phyloP scores from a whole-genome alignment of 2,797 vertebrate genomes.

The Typhlichthys subterraneus region DNA sequence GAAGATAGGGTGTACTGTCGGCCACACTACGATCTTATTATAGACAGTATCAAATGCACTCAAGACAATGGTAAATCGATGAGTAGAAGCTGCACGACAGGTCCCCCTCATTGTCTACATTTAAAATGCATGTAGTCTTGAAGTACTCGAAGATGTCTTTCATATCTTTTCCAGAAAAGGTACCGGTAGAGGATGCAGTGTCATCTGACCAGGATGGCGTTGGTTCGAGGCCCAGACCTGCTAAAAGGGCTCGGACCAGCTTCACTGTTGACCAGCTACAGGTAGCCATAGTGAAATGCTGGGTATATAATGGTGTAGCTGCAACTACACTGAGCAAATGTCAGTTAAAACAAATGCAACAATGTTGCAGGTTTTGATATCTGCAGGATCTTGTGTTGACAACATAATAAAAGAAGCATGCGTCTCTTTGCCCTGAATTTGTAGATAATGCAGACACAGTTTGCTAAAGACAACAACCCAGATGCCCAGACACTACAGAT shows the following conservation, averaged over 20 bases:
- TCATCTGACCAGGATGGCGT: constrained; percentile 84
- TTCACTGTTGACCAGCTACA: constrained; percentile 97
- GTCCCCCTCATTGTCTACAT: not conserved
- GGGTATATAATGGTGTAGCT: not conserved
- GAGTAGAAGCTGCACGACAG: not conserved
- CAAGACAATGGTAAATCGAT: constrained; percentile 86
- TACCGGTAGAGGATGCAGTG: constrained; percentile 83
- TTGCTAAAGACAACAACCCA: constrained; percentile 94
- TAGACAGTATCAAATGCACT: constrained; percentile 90
- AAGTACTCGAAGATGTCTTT: too few relatives aligned
- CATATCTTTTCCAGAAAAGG: constrained; percentile 77
- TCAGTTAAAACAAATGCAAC: too few relatives aligned
- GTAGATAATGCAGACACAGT: constrained; percentile 93
- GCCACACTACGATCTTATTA: constrained; percentile 90
- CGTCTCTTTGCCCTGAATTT: constrained; percentile 5
- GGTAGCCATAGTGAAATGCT: constrained; percentile 66
- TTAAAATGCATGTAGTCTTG: too few relatives aligned
- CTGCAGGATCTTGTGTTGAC: too few relatives aligned
- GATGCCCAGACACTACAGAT: constrained; percentile 93
- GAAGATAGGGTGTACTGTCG: constrained; percentile 93
- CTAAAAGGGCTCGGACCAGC: constrained; percentile 96
- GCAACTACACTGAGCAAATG: too few relatives aligned
- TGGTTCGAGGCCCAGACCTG: constrained; percentile 82
- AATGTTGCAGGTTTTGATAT: too few relatives aligned
- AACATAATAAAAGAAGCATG: too few relatives aligned